These are phyloP conservation scores for Wiebesia pumilae DNA, from an alignment of 1,140 invertebrate genomes.

Conservation along the genomic window DNA sequence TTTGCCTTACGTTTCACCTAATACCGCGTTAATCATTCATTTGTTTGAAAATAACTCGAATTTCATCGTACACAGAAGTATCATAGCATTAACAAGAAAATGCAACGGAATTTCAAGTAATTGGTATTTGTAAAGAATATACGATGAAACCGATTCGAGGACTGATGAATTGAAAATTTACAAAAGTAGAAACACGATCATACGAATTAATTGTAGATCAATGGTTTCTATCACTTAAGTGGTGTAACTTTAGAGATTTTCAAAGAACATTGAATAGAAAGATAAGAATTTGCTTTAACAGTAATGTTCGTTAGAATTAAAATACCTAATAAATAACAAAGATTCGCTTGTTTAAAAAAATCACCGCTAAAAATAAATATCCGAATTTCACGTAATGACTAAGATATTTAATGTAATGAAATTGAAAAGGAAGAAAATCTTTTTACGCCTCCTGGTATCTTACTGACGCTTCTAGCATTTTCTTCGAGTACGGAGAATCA, in stretches of 20 bases:
- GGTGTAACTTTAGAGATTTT: background rate
- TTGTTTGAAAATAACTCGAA: background rate
- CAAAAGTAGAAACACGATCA: background rate
- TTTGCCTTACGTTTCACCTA: background rate
- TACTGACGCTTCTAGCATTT: no score
- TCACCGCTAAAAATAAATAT: no score
- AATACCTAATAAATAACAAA: no score
- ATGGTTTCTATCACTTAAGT: background rate
- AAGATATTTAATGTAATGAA: no score
- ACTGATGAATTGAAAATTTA: conserved; percentile 4
- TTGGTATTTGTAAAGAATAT: background rate
- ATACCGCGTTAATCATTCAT: background rate
- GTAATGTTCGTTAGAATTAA: no score
- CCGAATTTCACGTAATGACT: no score
- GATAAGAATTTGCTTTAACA: no score
- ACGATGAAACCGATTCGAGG: background rate
- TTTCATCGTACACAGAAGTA: background rate
- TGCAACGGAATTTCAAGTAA: background rate
- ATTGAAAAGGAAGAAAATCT: no score
- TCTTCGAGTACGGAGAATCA: no score
- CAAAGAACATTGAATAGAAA: background rate
- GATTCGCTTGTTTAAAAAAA: no score
- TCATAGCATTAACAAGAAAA: background rate
- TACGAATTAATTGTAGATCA: background rate
- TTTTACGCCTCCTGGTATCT: no score